A percentile compares a stretch with the other conserved stretches of the same genome.
phyloP scores from a whole-genome alignment of 2,113 vertebrate genomes.

The Scopus umbretta region DNA sequence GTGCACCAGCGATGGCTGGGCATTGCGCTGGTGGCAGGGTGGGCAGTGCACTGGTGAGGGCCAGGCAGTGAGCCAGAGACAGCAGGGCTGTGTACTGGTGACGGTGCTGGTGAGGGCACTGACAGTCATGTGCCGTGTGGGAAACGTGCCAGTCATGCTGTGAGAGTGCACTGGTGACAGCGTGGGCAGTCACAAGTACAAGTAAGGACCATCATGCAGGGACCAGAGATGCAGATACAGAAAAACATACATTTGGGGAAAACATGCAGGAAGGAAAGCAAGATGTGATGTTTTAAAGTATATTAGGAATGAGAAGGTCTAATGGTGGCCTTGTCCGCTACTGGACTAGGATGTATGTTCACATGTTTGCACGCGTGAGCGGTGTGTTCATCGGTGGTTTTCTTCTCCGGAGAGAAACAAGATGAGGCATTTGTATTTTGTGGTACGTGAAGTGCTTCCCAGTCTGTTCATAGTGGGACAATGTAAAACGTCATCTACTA shows the following conservation, averaged over 20 bases:
- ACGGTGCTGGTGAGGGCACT: background rate
- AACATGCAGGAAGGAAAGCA: background rate
- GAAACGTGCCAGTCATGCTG: background rate
- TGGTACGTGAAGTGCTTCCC: background rate
- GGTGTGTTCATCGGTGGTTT: accelerated
- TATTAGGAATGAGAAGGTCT: background rate
- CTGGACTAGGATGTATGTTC: background rate
- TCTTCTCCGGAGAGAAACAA: background rate
- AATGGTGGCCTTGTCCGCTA: background rate
- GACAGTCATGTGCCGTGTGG: accelerated
- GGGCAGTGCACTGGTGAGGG: background rate
- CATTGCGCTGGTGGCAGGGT: background rate
- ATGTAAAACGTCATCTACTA: background rate
- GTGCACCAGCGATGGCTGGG: no score
- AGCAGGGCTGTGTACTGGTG: background rate
- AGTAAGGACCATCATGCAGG: background rate
- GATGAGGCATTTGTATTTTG: background rate
- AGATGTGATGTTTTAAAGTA: background rate
- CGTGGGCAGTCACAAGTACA: background rate
- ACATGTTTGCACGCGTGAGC: background rate
- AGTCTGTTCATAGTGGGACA: background rate
- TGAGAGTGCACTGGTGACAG: background rate
- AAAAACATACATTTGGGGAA: background rate
- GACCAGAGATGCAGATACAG: background rate
- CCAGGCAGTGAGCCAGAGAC: background rate